phyloP scores from a whole-genome alignment of 2,797 vertebrate species.

The Nyctibius grandis region DNA sequence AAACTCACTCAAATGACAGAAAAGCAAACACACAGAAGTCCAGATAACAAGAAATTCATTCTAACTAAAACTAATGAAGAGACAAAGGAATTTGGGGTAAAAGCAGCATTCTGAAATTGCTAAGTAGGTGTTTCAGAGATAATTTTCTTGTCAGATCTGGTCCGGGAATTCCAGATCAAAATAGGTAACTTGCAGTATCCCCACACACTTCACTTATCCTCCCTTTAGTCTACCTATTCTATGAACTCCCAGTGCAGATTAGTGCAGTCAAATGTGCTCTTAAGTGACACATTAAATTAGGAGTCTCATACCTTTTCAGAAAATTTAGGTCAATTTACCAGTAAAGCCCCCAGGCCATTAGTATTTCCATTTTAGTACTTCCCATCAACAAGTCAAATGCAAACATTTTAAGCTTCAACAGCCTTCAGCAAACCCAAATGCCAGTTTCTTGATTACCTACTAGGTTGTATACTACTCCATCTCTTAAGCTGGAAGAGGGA shows the following conservation, averaged over 20 bases:
- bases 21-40: not conserved
- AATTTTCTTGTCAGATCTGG: not conserved
- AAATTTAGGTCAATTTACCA: not conserved
- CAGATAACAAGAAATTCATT: not conserved
- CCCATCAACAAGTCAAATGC: not conserved
- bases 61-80: not conserved
- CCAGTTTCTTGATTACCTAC: not conserved
- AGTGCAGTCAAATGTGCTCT: not conserved
- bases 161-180: not conserved
- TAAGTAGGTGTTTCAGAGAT: not conserved
- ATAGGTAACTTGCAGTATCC: not conserved
- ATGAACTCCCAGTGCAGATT: not conserved
- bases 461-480: not conserved
- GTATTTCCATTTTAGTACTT: not conserved
- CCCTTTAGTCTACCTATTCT: not conserved
- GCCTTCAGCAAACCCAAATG: conserved; percentile 4
- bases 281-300: not conserved
- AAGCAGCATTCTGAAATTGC: not conserved
- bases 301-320: not conserved
- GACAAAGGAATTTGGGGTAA: not conserved
- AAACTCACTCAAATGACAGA: not conserved
- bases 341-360: not conserved
- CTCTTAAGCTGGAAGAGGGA: not conserved
- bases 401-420: not conserved
- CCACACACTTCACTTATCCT: not conserved